Evolutionary conservation across 2,888 invertebrate species (phyloP), one percentile per base, ranked within the genome.

Genomic region (Volucella inflata): DNA sequence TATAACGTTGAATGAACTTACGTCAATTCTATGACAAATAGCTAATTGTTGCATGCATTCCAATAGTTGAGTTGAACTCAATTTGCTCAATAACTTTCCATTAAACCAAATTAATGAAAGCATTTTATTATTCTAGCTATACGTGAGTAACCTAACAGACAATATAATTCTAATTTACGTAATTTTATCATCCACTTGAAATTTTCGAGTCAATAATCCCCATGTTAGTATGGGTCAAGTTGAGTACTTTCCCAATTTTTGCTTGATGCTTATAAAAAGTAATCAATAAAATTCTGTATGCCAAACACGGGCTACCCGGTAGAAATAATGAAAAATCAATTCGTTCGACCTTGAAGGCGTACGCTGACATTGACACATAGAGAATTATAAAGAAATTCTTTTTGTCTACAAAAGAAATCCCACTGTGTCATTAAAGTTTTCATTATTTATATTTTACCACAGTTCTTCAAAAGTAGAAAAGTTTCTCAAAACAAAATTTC

Each of bases 361-460:
- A 40, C 80, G 60, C 50, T 80, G 65, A 80, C 79, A 75, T 84
- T 71, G 65, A 55, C 12, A 44, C 8, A 17, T n/a, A 51, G 44
- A 51, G 51, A 30, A 30, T 48, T 21, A 21, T n/a, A 9, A n/a
- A 36, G 3, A 8, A 38, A 44, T 48, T 17, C 48, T 2, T 44
- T 8, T 16, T 51, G 57, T 46, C 65, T 72, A 12, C 53, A 16
- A 0, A 3, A 46, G 21, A 62, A 17, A 62, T 46, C 48, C 42
- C 57, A 30, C 36, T 65, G 12, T 59, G 16, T 64, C 48, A 50
- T 48, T 51, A 16, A 64, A 10, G 44, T n/a, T 62, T 12, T 14
- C 44, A 8, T 51, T 72, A 14, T 36, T 36, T 57, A 38, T 79
- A 9, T 51, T 44, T 79, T 60, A 59, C 65, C 59, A 67, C 21